phyloP scores from a whole-genome alignment of 2,797 vertebrate genomes.

The Threskiornis aethiopicus region DNA sequence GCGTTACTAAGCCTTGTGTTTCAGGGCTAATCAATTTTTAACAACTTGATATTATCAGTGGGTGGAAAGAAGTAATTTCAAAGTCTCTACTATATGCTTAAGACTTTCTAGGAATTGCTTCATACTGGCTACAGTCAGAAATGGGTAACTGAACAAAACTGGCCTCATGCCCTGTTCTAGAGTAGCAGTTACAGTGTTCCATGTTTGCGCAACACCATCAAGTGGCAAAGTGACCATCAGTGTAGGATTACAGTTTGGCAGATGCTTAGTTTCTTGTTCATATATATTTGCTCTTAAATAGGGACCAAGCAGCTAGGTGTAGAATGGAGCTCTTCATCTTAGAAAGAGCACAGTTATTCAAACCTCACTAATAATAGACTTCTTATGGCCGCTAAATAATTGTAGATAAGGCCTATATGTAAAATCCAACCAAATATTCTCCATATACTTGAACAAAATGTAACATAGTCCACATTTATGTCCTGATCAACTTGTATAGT shows the following conservation, averaged over 20 bases:
- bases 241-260: neutral
- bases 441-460: neutral
- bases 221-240: neutral
- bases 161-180: fast-evolving
- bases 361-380: neutral
- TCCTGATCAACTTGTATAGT: neutral
- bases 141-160: neutral
- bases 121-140: fast-evolving
- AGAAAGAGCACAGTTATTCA: neutral
- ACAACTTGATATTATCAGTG: neutral
- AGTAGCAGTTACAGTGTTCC: neutral
- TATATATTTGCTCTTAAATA: neutral
- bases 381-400: neutral
- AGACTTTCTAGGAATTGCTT: neutral
- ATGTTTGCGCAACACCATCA: neutral
- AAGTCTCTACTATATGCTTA: neutral
- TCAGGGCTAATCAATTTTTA: neutral
- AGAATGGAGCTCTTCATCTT: neutral
- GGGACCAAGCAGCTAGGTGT: neutral
- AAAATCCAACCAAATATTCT: neutral
- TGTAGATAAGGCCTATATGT: neutral
- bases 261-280: neutral
- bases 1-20: neutral
- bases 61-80: neutral
- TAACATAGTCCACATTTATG: neutral